Evolutionary conservation across 1,140 invertebrate species (phyloP), one percentile per base, ranked within the genome.

Genomic region (Drosophila miranda): DNA sequence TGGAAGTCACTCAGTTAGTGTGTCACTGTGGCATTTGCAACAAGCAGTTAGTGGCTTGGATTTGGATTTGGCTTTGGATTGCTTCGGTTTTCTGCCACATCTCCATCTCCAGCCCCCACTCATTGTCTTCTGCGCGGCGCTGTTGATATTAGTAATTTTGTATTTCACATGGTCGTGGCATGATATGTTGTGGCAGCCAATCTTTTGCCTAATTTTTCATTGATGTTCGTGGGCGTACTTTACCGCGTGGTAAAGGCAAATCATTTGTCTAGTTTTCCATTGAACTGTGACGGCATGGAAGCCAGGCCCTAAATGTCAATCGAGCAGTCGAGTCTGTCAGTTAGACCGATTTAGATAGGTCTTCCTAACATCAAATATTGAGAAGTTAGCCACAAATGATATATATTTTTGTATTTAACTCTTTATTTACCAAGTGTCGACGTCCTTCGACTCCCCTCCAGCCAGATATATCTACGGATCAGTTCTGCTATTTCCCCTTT

Each of bases 1-100:
- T 81, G 73, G 79, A 53, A 83, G 79, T 84, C 79, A 83, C 66
- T 75, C 79, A 78, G 79, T 83, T 78, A 83, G 79, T 83, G 79
- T 83, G 79, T 83, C 79, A 83, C 75, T 83, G 61, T 83, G 79
- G 79, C 79, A 83, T 83, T 83, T 82, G 63, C 67, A 64, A 44
- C 56, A 42, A 64, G 58, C 59, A 62, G 61, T 53, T 73, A 52
- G 30, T 55, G 58, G 48, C 44, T 59, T 34, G 53, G 67, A 45
- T 48, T 68, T 26, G 23, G 3, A 23, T 23, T 23, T 23, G 23
- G 23, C 5, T 23, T 23, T 23, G 53, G 67, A 45, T 52, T 67
- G 59, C 75, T 42, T 77, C 28, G 28, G 30, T 9, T 30, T 75
- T 75, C 56, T 76, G 43, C 44, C 30, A 34, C 9, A 34, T 34